Evolutionary conservation across 2,888 invertebrate species (phyloP).

Genomic region (Ennomos quercinarius): DNA sequence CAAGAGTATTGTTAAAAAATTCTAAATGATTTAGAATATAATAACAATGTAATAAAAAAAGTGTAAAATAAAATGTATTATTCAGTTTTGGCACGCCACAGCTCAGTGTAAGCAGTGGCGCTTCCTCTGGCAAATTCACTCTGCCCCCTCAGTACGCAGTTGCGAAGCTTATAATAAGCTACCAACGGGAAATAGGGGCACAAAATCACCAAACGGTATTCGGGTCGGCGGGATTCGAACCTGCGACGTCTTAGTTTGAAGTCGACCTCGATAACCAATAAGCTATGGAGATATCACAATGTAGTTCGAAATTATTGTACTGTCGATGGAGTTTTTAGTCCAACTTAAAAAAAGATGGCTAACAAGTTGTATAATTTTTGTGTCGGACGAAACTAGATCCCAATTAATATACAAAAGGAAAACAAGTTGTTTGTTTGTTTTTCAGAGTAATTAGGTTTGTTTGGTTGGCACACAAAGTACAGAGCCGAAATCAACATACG

Average conservation of each 20-base stretch:
- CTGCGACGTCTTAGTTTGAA: background rate
- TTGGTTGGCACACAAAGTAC: too few species aligned
- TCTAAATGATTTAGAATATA: too few species aligned
- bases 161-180: slow-evolving; percentile 31
- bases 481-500: too few species aligned
- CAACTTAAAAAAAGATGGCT: too few species aligned
- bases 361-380: too few species aligned
- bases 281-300: slow-evolving; percentile 7
- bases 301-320: background rate
- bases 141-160: slow-evolving; percentile 38
- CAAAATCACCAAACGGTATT: background rate
- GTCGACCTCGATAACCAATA: slow-evolving; percentile 7
- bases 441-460: too few species aligned
- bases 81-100: slow-evolving; percentile 34
- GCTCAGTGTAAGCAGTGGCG: slow-evolving; percentile 16
- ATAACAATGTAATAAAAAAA: slow-evolving; percentile 1
- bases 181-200: slow-evolving; percentile 36
- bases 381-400: too few species aligned
- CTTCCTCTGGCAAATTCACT: slow-evolving; percentile 27
- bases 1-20: too few species aligned
- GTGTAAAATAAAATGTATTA: slow-evolving; percentile 11
- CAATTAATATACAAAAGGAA: too few species aligned
- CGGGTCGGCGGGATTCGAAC: slow-evolving; percentile 18
- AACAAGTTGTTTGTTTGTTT: too few species aligned
- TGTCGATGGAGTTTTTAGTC: too few species aligned